These are phyloP conservation scores for Mus spicilegus DNA, from an alignment of 2,113 vertebrate genomes.

Conservation along the genomic window DNA sequence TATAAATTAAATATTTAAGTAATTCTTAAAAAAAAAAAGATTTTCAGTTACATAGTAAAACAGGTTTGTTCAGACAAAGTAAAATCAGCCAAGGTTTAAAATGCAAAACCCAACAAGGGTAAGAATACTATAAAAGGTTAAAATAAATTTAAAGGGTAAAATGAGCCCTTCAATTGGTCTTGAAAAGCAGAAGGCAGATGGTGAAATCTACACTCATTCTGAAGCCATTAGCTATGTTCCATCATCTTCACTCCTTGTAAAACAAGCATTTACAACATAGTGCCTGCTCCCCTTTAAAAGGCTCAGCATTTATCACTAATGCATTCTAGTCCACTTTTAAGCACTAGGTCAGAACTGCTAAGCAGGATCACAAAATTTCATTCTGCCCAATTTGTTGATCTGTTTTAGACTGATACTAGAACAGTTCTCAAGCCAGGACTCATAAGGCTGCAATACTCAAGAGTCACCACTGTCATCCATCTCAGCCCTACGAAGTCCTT, in stretches of 20 bases:
- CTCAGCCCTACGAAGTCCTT: conserved; percentile 95
- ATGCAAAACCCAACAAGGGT: conserved; percentile 69
- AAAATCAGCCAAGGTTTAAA: conserved; percentile 58
- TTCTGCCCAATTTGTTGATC: conserved; percentile 90
- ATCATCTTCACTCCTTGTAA: conserved; percentile 33
- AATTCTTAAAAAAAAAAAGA: too few relatives aligned
- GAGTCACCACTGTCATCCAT: conserved; percentile 92
- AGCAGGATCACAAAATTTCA: conserved; percentile 14
- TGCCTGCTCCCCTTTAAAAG: conserved; percentile 17
- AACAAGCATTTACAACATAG: background rate
- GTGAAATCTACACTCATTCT: conserved; percentile 89
- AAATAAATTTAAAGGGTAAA: conserved; percentile 67
- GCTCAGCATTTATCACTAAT: background rate
- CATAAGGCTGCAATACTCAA: conserved; percentile 93
- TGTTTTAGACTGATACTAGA: conserved; percentile 77
- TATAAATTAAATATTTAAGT: too few relatives aligned
- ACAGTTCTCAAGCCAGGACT: conserved; percentile 92
- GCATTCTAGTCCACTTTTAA: conserved; percentile 67
- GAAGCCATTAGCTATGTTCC: conserved; percentile 71
- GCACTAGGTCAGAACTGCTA: conserved; percentile 62
- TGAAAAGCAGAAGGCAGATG: conserved; percentile 84
- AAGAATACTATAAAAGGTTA: conserved; percentile 78
- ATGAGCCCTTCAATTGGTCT: conserved; percentile 75
- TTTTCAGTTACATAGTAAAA: conserved; percentile 77
- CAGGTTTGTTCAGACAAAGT: conserved; percentile 69